Percentiles rank a stretch among this genome's conserved stretches.
Evolutionary conservation across 2,888 invertebrate genomes (phyloP).

Genomic region (Drosophila birchii): DNA sequence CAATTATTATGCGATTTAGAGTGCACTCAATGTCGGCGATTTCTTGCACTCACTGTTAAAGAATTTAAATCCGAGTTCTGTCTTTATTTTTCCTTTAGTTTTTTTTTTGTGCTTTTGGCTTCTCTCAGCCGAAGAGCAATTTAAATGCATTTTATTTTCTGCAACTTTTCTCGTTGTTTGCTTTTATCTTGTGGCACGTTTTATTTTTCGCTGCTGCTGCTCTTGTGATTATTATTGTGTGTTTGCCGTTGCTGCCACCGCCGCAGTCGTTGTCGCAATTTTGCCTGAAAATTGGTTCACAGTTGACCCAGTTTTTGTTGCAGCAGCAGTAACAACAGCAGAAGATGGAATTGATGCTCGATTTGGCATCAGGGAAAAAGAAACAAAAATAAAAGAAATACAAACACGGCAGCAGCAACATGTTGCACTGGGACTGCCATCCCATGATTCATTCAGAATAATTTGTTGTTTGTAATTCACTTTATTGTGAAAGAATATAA

Average conservation of each 20-base stretch:
- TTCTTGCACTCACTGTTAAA: conserved; percentile 59
- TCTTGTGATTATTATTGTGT: conserved; percentile 64
- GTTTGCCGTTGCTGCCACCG: conserved; percentile 41
- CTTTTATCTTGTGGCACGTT: conserved; percentile 64
- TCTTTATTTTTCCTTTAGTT: conserved; percentile 12
- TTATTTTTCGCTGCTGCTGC: conserved; percentile 64
- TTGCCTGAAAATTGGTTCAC: conserved; percentile 76
- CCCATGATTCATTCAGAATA: conserved; percentile 12
- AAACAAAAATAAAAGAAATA: conserved; percentile 1
- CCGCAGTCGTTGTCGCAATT: conserved; percentile 71
- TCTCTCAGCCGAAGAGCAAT: conserved; percentile 43
- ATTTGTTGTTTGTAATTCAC: neutral
- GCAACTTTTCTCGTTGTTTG: conserved; percentile 29
- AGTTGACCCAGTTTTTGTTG: conserved; percentile 73
- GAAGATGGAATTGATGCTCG: conserved; percentile 34
- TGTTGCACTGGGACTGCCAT: conserved; percentile 19
- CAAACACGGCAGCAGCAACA: conserved; percentile 1
- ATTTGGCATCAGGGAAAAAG: conserved; percentile 30
- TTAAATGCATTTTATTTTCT: conserved; percentile 67
- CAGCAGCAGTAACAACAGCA: conserved; percentile 34
- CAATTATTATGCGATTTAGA: conserved; percentile 81
- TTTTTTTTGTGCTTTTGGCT: conserved; percentile 8
- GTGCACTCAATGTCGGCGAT: conserved; percentile 60
- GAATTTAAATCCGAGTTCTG: conserved; percentile 44
- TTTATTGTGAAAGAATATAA: too few relatives aligned